Base-by-base conservation (phyloP, 92 coral and sea anemone genomes). In the Bergia sp. region DNA sequence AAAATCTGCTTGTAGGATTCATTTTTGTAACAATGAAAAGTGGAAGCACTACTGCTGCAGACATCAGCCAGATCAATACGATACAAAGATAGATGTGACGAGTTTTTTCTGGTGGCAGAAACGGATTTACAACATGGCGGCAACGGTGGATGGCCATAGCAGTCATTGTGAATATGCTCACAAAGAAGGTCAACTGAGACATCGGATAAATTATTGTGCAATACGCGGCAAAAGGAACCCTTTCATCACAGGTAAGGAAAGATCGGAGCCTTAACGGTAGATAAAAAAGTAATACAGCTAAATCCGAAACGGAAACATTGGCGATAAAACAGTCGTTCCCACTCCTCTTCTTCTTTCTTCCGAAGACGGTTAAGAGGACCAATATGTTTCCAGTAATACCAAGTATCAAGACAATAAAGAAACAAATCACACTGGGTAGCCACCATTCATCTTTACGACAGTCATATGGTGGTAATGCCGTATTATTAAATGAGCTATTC, bases 71-170 rank as follows among this genome's bases (percentile, higher is more conserved):
- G 47, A 84, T 72, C 36, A 71, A 6, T 12, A 65, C 87, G 65
- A 84, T 84, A 38, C 13, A 69, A 15, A 84, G 53, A 29, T 23
- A 38, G 42, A 84, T 84, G 50, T 44, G 20, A 57, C 39, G 87
- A 23, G 21, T 36, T 47, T 84, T 74, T 45, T 72, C 77, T 9
- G 87, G 79, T 45, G 36, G 77, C 39, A 84, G 66, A 72, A 84
- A 86, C 15, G 92, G 89, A 21, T 86, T 86, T 36, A 79, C 57
- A 40, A 90, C 85, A 11, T 78, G 86, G 7, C 89, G 83, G 82
- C 86, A 85, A 20, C 89, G 89, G 64, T 79, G 81, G 20, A 90
- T 38, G 23, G 89, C 92, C 86, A 86, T 86, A 3, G 82, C 88
- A 0, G 89, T 79, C 86, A 90, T 90, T 47, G 75, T 89, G 16